Base-by-base conservation (phyloP, 2,797 vertebrate species). In the Spheniscus humboldti region DNA sequence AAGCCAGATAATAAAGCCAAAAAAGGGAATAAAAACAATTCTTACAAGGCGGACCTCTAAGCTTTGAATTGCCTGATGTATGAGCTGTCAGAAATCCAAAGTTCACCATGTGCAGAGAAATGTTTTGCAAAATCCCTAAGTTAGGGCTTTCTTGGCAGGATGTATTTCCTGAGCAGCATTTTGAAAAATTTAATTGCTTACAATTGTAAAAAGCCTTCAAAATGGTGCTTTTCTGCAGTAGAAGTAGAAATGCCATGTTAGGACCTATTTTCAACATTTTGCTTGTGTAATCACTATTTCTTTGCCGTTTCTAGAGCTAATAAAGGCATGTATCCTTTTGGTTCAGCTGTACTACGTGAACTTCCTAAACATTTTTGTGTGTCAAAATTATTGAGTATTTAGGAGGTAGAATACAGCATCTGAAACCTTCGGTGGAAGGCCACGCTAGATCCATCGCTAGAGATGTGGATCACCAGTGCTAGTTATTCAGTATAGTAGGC, bases 1-100 rank as follows among this genome's bases (percentile, higher is more conserved):
- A 86, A 82, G 74, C 63, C 92, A 94, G 76, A 95, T 94, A 90
- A 85, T 88, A 94, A 95, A 83, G 88, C 92, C 92, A 90, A 95
- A 96, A 96, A 97, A 95, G 81, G 88, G 76, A 97, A 95, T 75
- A 89, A 97, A 96, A 94, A 60, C 84, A 94, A 80, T 86, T 67
- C 82, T 67, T 88, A 55, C 77, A 87, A 93, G 84, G 69, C 53
- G 6, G 90, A 63, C 57, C 79, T 95, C 74, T 73, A 82, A 72
- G 91, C 85, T 96, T 94, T 90, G 79, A 92, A 62, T 79, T 43
- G 91, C 89, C 78, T 96, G 92, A 96, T 93, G 72, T 87, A 96
- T 18, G 67, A 63, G 33, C 67, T 95, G 83, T 88, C 92, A 97
- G 90, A 95, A 94, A 96, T 82, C 94, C 87, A 94, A 76, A 95